Evolutionary conservation across 2,888 invertebrate genomes (phyloP), one percentile per base, ranked within the genome.

Genomic region (Scaptomyza cyrtandrae): DNA sequence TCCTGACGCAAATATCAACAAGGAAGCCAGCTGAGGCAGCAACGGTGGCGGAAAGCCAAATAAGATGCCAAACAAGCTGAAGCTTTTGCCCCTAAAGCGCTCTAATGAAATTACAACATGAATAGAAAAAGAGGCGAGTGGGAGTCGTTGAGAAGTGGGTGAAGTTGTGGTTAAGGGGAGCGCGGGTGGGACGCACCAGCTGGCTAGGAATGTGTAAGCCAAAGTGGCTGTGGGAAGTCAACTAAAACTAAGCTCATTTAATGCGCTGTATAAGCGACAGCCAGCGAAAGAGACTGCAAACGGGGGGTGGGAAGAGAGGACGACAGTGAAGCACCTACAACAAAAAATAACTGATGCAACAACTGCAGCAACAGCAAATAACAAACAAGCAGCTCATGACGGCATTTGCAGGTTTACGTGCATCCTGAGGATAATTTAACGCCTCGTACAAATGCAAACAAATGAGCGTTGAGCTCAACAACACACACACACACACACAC

Each of bases 351-450:
- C 71, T 59, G 60, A 50, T 58, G 49, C 59, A 76, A 11, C 63
- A 52, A 44, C 50, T 50, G 11, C 33, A 59, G 46, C 62, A 60
- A 55, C 57, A 58, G 53, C 54, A 44, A 70, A 58, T 71, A 75
- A 71, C 72, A 73, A 72, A 71, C 68, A 74, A 61, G 41, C 64
- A 66, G 55, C 71, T 62, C 74, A 70, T 58, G 83, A 68, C 65
- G 88, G 77, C 75, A 85, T 86, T 85, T 85, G 80, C 84, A 78
- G 71, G 80, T 86, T 86, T 78, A 80, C 81, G 84, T 86, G 84
- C 87, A 84, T 86, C 88, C 88, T 59, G 75, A 86, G 84, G 78
- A 85, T 86, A 88, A 86, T 85, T 85, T 88, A 85, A 87, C 85
- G 84, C 81, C 71, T 87, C 71, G 50, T 71, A 79, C 86, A 83